Evolutionary conservation across 2,888 invertebrate species (phyloP).

Genomic region (Salticus scenicus): DNA sequence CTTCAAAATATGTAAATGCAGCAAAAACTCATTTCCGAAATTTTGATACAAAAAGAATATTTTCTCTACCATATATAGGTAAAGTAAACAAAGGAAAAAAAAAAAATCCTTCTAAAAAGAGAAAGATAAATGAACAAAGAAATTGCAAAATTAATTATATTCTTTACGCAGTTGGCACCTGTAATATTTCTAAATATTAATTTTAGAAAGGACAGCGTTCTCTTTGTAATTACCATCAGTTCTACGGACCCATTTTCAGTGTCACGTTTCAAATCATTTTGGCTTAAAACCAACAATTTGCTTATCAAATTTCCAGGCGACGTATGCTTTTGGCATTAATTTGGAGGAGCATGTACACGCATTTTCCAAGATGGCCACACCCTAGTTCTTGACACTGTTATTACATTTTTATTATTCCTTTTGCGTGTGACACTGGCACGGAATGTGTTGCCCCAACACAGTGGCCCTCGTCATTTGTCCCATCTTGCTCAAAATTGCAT

Average conservation of each 20-base stretch:
- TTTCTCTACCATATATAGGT: too few species aligned
- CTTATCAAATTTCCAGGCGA: background rate
- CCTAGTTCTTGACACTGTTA: constrained; percentile 36
- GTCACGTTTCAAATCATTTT: background rate
- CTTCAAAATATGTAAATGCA: too few species aligned
- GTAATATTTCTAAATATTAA: background rate
- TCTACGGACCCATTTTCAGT: background rate
- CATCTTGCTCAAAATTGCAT: too few species aligned
- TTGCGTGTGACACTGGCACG: constrained; percentile 44
- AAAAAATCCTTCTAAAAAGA: too few species aligned
- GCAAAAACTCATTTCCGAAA: too few species aligned
- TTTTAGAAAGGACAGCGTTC: background rate
- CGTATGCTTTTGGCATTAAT: background rate
- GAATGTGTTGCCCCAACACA: background rate
- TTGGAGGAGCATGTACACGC: background rate
- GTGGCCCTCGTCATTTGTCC: background rate
- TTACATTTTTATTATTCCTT: constrained; percentile 15
- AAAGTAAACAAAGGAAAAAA: too few species aligned
- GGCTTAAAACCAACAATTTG: background rate
- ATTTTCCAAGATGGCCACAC: constrained; percentile 43
- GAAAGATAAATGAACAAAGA: too few species aligned
- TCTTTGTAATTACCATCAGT: background rate
- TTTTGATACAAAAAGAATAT: too few species aligned
- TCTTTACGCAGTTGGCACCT: too few species aligned
- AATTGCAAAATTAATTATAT: too few species aligned